These are phyloP conservation scores for Mnemiopsis leidyi DNA, from an alignment of 37 sponge, comb jelly and placozoan genomes.

Conservation along the genomic window DNA sequence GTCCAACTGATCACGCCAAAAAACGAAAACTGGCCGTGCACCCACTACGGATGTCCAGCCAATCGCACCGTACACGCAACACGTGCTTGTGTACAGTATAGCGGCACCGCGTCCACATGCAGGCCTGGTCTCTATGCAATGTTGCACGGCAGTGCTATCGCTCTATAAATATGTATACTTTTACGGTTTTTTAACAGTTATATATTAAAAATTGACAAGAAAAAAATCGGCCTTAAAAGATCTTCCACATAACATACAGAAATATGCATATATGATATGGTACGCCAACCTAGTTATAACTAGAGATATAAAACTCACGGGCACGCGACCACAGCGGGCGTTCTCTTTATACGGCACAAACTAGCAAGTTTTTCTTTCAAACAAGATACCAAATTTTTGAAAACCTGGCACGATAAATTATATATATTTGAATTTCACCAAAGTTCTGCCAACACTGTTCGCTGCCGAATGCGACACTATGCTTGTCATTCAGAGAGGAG, in stretches of 20 bases:
- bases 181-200: not conserved
- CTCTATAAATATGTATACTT: not conserved
- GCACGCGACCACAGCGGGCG: not conserved
- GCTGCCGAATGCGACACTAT: not conserved
- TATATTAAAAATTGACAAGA: not conserved
- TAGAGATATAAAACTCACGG: not conserved
- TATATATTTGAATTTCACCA: not conserved
- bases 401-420: not conserved
- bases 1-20: not conserved
- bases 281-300: not conserved
- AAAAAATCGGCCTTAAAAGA: not conserved
- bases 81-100: too few species aligned
- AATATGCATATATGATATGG: not conserved
- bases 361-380: not conserved
- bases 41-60: too few species aligned
- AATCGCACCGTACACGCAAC: too few species aligned
- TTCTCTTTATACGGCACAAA: not conserved
- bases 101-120: too few species aligned
- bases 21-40: too few species aligned
- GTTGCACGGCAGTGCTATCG: not conserved
- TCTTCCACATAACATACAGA: not conserved
- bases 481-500: not conserved
- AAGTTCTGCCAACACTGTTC: not conserved
- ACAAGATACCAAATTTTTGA: not conserved
- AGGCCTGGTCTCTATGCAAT: too few species aligned